These are phyloP conservation scores for Leucoraja ocellata DNA, from an alignment of 2,797 vertebrate species.

Conservation along the genomic window DNA sequence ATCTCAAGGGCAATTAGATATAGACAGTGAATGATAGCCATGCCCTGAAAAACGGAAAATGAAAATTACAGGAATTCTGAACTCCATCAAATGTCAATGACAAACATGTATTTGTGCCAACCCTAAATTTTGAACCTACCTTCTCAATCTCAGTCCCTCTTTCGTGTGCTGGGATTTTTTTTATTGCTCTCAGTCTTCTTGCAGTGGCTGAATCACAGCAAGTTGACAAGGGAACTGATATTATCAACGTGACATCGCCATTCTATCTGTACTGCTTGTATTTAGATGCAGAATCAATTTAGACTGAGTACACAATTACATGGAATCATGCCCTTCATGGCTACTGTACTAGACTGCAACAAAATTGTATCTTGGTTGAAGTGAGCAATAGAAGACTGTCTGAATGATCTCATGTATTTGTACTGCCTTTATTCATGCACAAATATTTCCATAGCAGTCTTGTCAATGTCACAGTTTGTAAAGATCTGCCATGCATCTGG, in stretches of 20 bases:
- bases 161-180: background rate
- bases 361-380: background rate
- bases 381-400: background rate
- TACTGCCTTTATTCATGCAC: slow-evolving; percentile 13
- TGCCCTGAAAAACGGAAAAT: no score
- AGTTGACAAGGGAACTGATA: background rate
- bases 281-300: background rate
- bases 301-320: background rate
- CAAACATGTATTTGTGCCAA: no score
- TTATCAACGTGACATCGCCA: background rate
- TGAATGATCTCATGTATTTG: slow-evolving; percentile 27
- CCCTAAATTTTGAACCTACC: no score
- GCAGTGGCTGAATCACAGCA: background rate
- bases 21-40: no score
- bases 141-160: background rate
- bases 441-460: slow-evolving; percentile 26
- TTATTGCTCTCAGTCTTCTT: background rate
- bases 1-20: no score
- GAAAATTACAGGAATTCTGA: no score
- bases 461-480: slow-evolving; percentile 23
- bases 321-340: background rate
- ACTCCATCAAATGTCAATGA: no score
- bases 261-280: background rate
- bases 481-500: slow-evolving; percentile 3
- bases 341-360: background rate